These are phyloP conservation scores for Isaurus tuberculatus DNA, from an alignment of 92 coral and sea anemone species.

Conservation along the genomic window DNA sequence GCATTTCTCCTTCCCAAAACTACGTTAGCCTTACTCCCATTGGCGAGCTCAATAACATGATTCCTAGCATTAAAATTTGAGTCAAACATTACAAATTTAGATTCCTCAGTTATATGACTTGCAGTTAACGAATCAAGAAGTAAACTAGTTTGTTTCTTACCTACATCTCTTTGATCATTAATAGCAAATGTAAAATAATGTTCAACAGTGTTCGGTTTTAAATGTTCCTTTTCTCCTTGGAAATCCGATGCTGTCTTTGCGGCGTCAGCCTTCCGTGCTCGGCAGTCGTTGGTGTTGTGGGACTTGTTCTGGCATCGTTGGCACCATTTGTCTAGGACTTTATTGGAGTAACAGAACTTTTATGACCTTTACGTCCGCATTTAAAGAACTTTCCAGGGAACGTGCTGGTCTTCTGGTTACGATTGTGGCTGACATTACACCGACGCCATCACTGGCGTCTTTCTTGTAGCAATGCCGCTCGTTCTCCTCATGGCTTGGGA, in stretches of 20 bases:
- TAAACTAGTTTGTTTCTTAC: conserved; percentile 2
- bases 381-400: not conserved
- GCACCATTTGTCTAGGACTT: conserved; percentile 28
- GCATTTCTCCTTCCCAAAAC: not conserved
- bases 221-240: not conserved
- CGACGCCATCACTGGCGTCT: conserved; percentile 1
- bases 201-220: not conserved
- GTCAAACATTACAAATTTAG: not conserved
- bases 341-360: conserved; percentile 28
- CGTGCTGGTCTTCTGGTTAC: not conserved
- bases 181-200: not conserved
- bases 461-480: conserved; percentile 5
- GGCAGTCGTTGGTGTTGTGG: not conserved
- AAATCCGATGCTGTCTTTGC: not conserved
- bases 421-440: conserved; percentile 7
- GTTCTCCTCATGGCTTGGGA: conserved; percentile 21
- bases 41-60: not conserved
- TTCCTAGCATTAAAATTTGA: not conserved
- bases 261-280: not conserved
- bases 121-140: not conserved
- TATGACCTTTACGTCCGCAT: conserved; percentile 3
- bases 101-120: conserved; percentile 9
- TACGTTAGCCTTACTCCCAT: not conserved
- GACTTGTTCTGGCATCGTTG: not conserved
- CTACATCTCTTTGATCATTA: conserved; percentile 1